Conservation (phyloP, 2,113 vertebrate species). For the Carassius carassius region DNA sequence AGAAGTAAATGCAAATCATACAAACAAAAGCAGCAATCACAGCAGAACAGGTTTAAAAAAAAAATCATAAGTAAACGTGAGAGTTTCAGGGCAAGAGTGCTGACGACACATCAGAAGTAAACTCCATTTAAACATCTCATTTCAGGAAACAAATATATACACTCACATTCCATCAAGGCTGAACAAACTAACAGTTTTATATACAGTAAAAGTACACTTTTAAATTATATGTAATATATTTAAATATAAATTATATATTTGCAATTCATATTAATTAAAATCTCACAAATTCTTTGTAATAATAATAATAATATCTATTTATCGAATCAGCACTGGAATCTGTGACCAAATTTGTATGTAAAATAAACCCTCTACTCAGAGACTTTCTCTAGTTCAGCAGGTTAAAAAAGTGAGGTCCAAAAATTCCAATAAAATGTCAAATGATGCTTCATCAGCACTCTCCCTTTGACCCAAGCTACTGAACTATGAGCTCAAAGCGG, state of each 20-base stretch:
- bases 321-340: neutral
- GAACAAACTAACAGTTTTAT: no score
- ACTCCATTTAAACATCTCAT: neutral
- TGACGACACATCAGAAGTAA: neutral
- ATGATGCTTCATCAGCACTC: slow-evolving; percentile 4
- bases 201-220: no score
- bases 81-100: neutral
- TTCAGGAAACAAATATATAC: neutral
- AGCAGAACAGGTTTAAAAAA: neutral
- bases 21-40: slow-evolving; percentile 10
- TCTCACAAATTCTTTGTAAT: no score
- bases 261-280: no score
- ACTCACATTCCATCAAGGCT: neutral
- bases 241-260: no score
- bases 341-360: no score
- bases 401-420: neutral
- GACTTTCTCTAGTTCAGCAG: neutral
- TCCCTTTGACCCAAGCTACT: neutral
- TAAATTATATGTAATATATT: no score
- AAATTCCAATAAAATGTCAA: neutral
- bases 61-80: neutral
- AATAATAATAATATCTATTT: no score
- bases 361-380: neutral
- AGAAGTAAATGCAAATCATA: slow-evolving; percentile 26
- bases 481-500: neutral